Conservation (phyloP, 2,113 vertebrate genomes). For the Herpetotheres cachinnans region DNA sequence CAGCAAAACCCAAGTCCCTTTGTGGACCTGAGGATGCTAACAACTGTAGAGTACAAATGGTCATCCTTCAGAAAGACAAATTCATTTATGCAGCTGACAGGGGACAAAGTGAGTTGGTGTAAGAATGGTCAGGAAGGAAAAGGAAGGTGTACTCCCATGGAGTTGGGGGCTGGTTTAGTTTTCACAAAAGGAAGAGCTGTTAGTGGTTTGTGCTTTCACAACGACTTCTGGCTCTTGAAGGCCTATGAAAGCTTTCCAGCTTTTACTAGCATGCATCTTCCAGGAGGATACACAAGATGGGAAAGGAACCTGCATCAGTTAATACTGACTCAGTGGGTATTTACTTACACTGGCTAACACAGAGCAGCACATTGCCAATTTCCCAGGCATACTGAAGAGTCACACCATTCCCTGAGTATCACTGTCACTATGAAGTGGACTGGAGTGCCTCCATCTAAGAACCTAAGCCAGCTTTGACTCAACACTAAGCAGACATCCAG, state of each 20-base stretch:
- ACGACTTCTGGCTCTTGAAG: not conserved
- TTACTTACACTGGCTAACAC: not conserved
- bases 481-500: not conserved
- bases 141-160: not conserved
- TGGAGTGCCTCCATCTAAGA: not conserved
- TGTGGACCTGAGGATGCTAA: not conserved
- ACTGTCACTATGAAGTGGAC: not conserved
- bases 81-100: not conserved
- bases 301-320: not conserved
- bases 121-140: not conserved
- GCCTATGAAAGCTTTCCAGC: not conserved
- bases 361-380: not conserved
- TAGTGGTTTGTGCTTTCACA: not conserved
- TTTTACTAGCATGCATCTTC: not conserved
- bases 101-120: not conserved
- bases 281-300: not conserved
- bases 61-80: not conserved
- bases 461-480: slow-evolving; percentile 18
- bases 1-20: not conserved
- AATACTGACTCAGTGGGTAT: not conserved
- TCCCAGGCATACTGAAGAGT: not conserved
- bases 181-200: not conserved
- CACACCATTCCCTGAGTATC: slow-evolving; percentile 11
- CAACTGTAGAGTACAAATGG: not conserved
- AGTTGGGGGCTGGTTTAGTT: not conserved